A percentile compares a stretch with the other conserved stretches of the same genome.
Evolutionary conservation across 2,797 vertebrate species (phyloP).

Genomic region (Tarsius wallacei): DNA sequence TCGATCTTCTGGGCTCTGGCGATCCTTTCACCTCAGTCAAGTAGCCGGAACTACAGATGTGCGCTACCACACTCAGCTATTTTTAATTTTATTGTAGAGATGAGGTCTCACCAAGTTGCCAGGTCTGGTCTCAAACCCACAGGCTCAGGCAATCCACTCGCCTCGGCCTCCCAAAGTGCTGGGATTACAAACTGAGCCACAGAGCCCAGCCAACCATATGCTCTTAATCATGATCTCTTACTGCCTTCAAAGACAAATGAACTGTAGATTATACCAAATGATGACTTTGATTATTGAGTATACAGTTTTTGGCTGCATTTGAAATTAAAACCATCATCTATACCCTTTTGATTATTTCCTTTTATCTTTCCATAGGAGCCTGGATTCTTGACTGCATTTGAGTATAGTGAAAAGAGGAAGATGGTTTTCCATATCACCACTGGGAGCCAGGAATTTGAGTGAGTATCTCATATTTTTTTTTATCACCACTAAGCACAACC

Average conservation of each 20-base stretch:
- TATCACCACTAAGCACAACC: conserved; percentile 52
- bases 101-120: too few species aligned
- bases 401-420: conserved; percentile 97
- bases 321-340: conserved; percentile 54
- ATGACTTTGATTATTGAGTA: neutral
- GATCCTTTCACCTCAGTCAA: too few species aligned
- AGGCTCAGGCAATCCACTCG: too few species aligned
- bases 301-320: conserved; percentile 32
- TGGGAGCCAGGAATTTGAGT: conserved; percentile 99
- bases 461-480: conserved; percentile 81
- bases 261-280: conserved; percentile 27
- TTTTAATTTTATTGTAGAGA: too few species aligned
- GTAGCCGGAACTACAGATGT: too few species aligned
- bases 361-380: conserved; percentile 91
- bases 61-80: too few species aligned
- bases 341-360: neutral
- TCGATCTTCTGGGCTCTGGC: too few species aligned
- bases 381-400: conserved; percentile 98
- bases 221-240: conserved; percentile 4
- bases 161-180: too few species aligned
- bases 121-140: too few species aligned
- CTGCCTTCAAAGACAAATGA: conserved; percentile 51
- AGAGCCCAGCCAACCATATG: neutral
- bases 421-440: conserved; percentile 98
- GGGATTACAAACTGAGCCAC: too few species aligned